A percentile compares a stretch with the other conserved stretches of the same genome.
Conservation (phyloP, 2,797 vertebrate genomes). For the Anisognathus igniventris region DNA sequence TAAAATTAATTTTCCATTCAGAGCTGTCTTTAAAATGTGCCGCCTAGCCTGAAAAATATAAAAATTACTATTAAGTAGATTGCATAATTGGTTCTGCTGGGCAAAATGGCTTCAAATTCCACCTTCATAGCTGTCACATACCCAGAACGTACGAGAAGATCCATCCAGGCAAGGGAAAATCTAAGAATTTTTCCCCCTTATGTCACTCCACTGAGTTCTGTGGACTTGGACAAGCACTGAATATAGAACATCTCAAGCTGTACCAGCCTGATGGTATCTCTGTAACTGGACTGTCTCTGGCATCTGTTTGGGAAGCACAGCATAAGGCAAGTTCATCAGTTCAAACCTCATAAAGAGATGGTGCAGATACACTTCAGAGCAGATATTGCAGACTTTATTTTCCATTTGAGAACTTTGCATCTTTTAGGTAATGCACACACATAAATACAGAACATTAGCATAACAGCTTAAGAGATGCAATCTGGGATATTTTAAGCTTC, state of each 20-base stretch:
- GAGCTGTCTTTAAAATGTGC: neutral
- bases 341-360: neutral
- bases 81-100: neutral
- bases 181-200: fast-evolving
- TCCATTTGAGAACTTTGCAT: neutral
- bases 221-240: neutral
- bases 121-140: neutral
- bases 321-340: conserved; percentile 31
- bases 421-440: conserved; percentile 11
- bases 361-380: neutral
- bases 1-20: conserved; percentile 36
- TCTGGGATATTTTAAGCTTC: neutral
- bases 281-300: neutral
- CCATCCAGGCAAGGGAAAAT: neutral
- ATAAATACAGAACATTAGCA: neutral
- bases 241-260: neutral
- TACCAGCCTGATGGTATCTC: neutral
- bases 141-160: neutral
- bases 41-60: neutral
- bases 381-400: neutral
- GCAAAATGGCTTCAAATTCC: neutral
- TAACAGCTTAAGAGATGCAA: neutral
- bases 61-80: neutral
- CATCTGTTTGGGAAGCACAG: conserved; percentile 30
- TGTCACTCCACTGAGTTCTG: neutral